phyloP scores from a whole-genome alignment of 2,797 vertebrate genomes.

The Argentina silus region DNA sequence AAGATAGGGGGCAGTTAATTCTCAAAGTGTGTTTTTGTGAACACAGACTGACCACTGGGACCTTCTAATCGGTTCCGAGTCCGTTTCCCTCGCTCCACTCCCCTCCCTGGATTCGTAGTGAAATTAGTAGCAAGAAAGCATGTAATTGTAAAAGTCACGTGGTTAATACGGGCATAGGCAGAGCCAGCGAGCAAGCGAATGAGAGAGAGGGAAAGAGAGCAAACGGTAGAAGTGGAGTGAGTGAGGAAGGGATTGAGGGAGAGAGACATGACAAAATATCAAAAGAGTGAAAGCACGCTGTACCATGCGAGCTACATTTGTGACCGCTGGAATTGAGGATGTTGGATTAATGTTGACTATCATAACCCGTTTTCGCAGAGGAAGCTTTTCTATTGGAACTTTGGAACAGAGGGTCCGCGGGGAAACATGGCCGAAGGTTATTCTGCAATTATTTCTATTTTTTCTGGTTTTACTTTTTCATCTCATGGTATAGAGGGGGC shows the following conservation, averaged over 20 bases:
- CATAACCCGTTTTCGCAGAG: slow-evolving; percentile 86
- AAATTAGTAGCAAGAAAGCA: slow-evolving; percentile 88
- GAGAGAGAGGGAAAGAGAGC: slow-evolving; percentile 54
- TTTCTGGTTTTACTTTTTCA: slow-evolving; percentile 69
- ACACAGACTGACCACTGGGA: slow-evolving; percentile 33
- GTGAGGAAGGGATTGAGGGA: slow-evolving; percentile 71
- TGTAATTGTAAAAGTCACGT: slow-evolving; percentile 98
- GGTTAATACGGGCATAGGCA: slow-evolving; percentile 81
- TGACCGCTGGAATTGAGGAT: slow-evolving; percentile 92
- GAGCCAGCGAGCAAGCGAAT: slow-evolving; percentile 74
- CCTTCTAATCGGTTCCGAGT: slow-evolving; percentile 43
- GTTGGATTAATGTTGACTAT: slow-evolving; percentile 92
- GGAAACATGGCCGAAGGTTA: slow-evolving; percentile 99
- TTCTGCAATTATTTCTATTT: slow-evolving; percentile 81
- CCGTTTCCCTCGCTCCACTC: slow-evolving; percentile 15
- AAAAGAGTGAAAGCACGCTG: slow-evolving; percentile 92
- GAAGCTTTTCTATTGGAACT: slow-evolving; percentile 94
- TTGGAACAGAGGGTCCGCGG: slow-evolving; percentile 92
- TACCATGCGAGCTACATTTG: slow-evolving; percentile 95
- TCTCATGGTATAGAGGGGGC: slow-evolving; percentile 63
- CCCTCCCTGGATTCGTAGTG: slow-evolving; percentile 38
- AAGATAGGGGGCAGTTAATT: neutral
- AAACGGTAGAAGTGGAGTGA: slow-evolving; percentile 59
- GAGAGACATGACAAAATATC: slow-evolving; percentile 83
- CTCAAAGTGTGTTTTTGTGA: neutral